Evolutionary conservation across 2,888 invertebrate species (phyloP), one percentile per base, ranked within the genome.

Genomic region (Masnerella sp.): DNA sequence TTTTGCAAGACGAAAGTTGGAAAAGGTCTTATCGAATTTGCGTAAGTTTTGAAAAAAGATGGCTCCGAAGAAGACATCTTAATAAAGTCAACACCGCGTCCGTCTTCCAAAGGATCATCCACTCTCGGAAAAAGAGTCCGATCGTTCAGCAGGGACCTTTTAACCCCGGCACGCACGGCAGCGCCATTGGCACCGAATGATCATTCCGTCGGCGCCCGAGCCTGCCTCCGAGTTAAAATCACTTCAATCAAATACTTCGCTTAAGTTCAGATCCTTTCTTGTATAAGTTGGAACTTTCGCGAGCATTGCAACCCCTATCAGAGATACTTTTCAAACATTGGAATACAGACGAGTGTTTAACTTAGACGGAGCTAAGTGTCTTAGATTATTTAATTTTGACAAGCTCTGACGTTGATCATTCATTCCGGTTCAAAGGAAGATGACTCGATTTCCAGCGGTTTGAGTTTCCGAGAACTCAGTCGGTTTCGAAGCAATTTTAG

Each of bases 181-280:
- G 47, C 25, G 30, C 65, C 65, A 43, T 36, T 59, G 58, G 45
- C 68, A 38, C 30, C 45, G 43, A 51, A 52, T 36, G 59, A 59
- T 58, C 68, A 52, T 68, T 67, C 51, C 34, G 34, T 43, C 20
- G 45, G 20, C 9, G 43, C 30, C 51, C 17, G 20, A 52, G 43
- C 32, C 32, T 42, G 43, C 38, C 15, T 43, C n/a, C 17, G 25
- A 32, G 59, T 59, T 51, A 61, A 61, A 69, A 59, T 69, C 68
- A 51, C 68, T 69, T 69, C 68, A 70, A 70, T 62, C 54, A 62
- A 70, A 70, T 70, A 43, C 70, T 70, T 61, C 56, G 62, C 56
- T 56, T 49, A 34, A 70, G 54, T 70, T 56, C 28, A 47, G 43
- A 42, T 54, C 56, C 49, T 47, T 56, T 62, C 49, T 56, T 70